These are phyloP conservation scores for Labia minor DNA, from an alignment of 2,888 invertebrate genomes.

Conservation along the genomic window DNA sequence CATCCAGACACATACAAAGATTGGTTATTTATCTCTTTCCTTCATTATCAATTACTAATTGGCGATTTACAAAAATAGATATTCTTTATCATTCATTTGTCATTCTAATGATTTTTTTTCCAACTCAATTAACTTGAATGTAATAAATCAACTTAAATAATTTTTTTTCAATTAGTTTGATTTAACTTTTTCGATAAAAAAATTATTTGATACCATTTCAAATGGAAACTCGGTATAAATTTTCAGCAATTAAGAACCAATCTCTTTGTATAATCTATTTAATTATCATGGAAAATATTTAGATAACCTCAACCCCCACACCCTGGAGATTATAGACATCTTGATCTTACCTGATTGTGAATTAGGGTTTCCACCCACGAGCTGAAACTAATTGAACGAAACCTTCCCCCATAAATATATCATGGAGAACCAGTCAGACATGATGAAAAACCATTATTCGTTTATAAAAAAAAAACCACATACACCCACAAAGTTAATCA, in stretches of 20 bases:
- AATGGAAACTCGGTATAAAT: neutral
- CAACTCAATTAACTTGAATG: neutral
- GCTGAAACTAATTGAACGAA: neutral
- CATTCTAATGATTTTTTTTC: neutral
- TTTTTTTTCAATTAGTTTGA: conserved; percentile 4
- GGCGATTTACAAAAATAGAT: no score
- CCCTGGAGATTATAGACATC: neutral
- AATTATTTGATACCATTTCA: neutral
- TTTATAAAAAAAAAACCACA: neutral
- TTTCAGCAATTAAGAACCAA: neutral
- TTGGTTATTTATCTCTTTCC: no score
- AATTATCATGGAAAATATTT: neutral
- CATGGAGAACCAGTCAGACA: neutral
- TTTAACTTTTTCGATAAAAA: neutral
- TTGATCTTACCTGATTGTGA: neutral
- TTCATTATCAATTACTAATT: no score
- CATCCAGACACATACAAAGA: no score
- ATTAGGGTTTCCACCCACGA: neutral
- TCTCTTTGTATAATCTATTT: neutral
- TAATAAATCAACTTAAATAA: neutral
- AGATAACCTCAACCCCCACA: no score
- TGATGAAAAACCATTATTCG: neutral
- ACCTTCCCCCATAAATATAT: neutral
- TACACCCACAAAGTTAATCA: neutral
- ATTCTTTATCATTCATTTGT: no score